phyloP scores from a whole-genome alignment of 1,140 invertebrate genomes.

The Aphelinus atriplicis region DNA sequence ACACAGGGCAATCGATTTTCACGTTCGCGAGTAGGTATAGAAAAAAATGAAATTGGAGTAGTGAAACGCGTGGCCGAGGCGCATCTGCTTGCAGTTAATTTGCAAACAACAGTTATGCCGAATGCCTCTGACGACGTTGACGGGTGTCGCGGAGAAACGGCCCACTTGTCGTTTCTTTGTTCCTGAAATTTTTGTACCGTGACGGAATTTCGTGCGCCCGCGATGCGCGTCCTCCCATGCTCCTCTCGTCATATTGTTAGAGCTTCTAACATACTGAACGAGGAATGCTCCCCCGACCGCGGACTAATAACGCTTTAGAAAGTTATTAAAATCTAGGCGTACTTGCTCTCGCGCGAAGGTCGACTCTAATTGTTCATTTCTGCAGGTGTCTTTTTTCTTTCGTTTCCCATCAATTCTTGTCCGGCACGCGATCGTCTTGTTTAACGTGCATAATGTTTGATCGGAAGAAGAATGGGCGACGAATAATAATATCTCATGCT shows the following conservation, averaged over 20 bases:
- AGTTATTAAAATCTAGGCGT: slow-evolving; percentile 3
- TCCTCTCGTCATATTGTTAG: slow-evolving; percentile 1
- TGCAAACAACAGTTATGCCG: slow-evolving; percentile 21
- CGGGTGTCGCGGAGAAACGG: slow-evolving; percentile 2
- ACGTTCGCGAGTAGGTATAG: too few relatives aligned
- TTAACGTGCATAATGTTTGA: too few relatives aligned
- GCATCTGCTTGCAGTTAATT: not conserved
- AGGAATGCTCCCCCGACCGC: slow-evolving; percentile 5
- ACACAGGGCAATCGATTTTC: too few relatives aligned
- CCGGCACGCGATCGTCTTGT: too few relatives aligned
- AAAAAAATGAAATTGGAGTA: too few relatives aligned
- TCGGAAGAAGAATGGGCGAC: too few relatives aligned
- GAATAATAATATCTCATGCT: too few relatives aligned
- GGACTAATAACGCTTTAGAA: slow-evolving; percentile 14
- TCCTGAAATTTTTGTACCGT: slow-evolving; percentile 33
- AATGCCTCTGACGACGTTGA: slow-evolving; percentile 2
- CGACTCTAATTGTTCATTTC: too few relatives aligned
- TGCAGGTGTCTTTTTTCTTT: too few relatives aligned
- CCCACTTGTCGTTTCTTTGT: not conserved
- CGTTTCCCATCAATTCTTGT: too few relatives aligned
- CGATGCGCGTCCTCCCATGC: slow-evolving; percentile 21
- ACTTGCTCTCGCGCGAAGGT: not conserved
- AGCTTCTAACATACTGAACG: not conserved
- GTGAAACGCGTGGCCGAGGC: too few relatives aligned
- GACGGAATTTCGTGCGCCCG: slow-evolving; percentile 15